Percentiles rank a stretch among this genome's conserved stretches.
These are phyloP conservation scores for Apis florea DNA, from an alignment of 1,140 invertebrate genomes.

Conservation along the genomic window DNA sequence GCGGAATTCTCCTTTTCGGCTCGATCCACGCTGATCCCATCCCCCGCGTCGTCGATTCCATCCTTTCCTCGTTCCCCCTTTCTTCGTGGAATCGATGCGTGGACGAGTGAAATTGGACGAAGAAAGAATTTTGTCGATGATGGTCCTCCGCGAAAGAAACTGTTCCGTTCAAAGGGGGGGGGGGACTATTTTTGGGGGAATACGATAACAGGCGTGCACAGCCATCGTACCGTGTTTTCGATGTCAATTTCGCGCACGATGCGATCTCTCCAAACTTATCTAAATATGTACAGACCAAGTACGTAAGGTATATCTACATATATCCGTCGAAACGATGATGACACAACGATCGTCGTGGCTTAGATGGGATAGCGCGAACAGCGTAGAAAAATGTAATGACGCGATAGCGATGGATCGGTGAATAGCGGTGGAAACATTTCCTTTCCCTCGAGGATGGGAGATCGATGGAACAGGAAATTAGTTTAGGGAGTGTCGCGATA, in stretches of 20 bases:
- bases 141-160: no score
- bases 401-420: not conserved
- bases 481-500: not conserved
- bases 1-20: not conserved
- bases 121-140: no score
- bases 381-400: conserved; percentile 59
- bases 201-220: not conserved
- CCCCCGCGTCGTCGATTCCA: no score
- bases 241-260: conserved; percentile 26
- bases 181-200: no score
- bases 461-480: not conserved
- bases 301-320: conserved; percentile 38
- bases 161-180: no score
- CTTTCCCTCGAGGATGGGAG: not conserved
- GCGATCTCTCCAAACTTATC: not conserved
- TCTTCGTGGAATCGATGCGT: no score
- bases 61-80: not conserved
- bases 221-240: not conserved
- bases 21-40: no score
- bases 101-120: not conserved
- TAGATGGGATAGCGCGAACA: conserved; percentile 37
- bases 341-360: conserved; percentile 26
- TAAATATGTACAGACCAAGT: not conserved
- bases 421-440: not conserved
- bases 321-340: not conserved